phyloP scores from a whole-genome alignment of 2,888 invertebrate species.

The Eledone cirrhosa region DNA sequence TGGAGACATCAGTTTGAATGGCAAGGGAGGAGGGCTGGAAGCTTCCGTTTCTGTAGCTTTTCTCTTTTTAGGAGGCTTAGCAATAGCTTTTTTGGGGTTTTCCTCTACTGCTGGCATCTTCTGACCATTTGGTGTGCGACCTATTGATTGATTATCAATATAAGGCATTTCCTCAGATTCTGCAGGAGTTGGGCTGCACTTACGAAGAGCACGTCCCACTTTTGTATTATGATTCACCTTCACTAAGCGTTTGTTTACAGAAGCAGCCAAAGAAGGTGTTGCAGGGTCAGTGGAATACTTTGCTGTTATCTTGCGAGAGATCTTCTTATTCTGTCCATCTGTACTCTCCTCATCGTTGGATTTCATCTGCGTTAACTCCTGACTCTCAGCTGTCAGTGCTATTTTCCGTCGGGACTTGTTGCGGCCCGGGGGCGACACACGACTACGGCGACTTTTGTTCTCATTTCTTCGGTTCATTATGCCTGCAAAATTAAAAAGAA shows the following conservation, averaged over 20 bases:
- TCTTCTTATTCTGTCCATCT: constrained; percentile 17
- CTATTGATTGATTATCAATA: not conserved
- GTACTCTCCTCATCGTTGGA: constrained; percentile 28
- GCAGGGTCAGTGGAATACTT: not conserved
- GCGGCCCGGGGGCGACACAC: constrained; percentile 36
- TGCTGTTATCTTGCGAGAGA: not conserved
- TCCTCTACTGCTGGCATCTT: constrained; percentile 39
- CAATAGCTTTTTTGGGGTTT: constrained; percentile 55
- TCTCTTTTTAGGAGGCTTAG: constrained; percentile 91
- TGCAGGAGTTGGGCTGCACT: constrained; percentile 31
- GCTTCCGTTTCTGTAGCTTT: constrained; percentile 70
- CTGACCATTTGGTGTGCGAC: constrained; percentile 16
- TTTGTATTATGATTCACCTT: constrained; percentile 11
- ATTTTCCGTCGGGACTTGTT: constrained; percentile 36
- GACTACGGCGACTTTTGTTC: constrained; percentile 42
- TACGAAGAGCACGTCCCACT: constrained; percentile 12
- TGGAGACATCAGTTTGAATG: constrained; percentile 21
- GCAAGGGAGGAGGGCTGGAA: constrained; percentile 37
- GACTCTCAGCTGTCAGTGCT: constrained; percentile 25
- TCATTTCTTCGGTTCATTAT: constrained; percentile 44
- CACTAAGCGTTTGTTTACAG: not conserved
- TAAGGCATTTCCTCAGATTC: constrained; percentile 14
- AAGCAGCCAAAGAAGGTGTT: not conserved
- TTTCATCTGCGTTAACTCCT: constrained; percentile 29
- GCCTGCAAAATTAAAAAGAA: constrained; percentile 31